phyloP scores from a whole-genome alignment of 2,888 invertebrate genomes.

The Cremastinae sp. region DNA sequence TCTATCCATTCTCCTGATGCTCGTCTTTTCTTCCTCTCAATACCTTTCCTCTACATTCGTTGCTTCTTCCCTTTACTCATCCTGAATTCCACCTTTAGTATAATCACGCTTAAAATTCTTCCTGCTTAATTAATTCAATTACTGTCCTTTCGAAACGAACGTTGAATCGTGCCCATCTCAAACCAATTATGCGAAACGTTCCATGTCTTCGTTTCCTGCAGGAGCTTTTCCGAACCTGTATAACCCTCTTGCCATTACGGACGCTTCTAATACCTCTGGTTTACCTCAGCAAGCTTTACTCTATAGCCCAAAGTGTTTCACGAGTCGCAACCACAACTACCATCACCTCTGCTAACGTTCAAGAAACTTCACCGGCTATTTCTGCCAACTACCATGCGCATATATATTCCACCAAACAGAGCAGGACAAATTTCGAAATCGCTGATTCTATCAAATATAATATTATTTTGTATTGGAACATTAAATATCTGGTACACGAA shows the following conservation, averaged over 20 bases:
- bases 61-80: slow-evolving; percentile 13
- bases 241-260: slow-evolving; percentile 8
- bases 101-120: slow-evolving; percentile 54
- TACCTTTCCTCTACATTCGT: slow-evolving; percentile 18
- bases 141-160: slow-evolving; percentile 71
- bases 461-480: no score
- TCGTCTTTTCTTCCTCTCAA: slow-evolving; percentile 34
- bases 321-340: slow-evolving; percentile 45
- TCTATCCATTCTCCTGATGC: slow-evolving; percentile 15
- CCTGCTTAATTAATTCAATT: slow-evolving; percentile 73
- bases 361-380: slow-evolving; percentile 40
- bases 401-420: slow-evolving; percentile 43
- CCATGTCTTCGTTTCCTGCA: slow-evolving; percentile 62
- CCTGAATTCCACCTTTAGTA: slow-evolving; percentile 30
- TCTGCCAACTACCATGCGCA: no score
- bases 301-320: slow-evolving; percentile 34
- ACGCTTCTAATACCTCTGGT: slow-evolving; percentile 28
- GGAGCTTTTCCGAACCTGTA: slow-evolving; percentile 17
- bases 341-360: slow-evolving; percentile 25
- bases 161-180: slow-evolving; percentile 64
- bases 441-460: slow-evolving; percentile 56
- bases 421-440: slow-evolving; percentile 28
- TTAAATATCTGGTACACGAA: no score
- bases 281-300: slow-evolving; percentile 42
- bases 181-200: slow-evolving; percentile 68